Percentiles rank a stretch among this genome's conserved stretches.
phyloP scores from a whole-genome alignment of 1,140 invertebrate genomes.

The Lepidurus apus region DNA sequence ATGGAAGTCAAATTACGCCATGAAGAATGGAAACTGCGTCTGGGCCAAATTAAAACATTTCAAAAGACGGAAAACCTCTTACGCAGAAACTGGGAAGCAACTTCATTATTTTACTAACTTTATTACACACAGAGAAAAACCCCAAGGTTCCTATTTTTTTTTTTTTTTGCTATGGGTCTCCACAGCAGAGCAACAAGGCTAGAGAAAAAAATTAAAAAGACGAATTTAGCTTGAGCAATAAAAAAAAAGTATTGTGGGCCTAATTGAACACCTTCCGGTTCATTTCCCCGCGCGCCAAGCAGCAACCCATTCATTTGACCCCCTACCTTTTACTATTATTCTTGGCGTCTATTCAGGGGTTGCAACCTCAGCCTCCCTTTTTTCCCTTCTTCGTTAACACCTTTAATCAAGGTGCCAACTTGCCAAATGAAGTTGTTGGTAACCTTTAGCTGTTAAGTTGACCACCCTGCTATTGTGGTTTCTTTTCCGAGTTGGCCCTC shows the following conservation, averaged over 20 bases:
- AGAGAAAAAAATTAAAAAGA: not conserved
- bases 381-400: conserved; percentile 9
- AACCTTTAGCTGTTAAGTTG: not conserved
- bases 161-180: not conserved
- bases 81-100: not conserved
- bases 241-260: not conserved
- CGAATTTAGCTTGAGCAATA: not conserved
- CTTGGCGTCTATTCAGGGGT: conserved; percentile 7
- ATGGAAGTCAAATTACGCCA: conserved; percentile 15
- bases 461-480: not conserved
- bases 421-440: conserved; percentile 15
- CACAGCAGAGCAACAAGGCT: not conserved
- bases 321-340: conserved; percentile 14
- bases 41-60: not conserved
- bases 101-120: conserved; percentile 8
- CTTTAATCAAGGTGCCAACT: conserved; percentile 21
- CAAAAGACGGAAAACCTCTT: not conserved
- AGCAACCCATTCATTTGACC: conserved; percentile 19
- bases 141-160: not conserved
- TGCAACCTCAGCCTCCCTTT: not conserved
- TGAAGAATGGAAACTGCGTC: conserved; percentile 8
- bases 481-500: not conserved
- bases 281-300: not conserved
- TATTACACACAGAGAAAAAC: not conserved
- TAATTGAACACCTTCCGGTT: conserved; percentile 10